Evolutionary conservation across 2,113 vertebrate species (phyloP).

Genomic region (Antechinus stuartii): DNA sequence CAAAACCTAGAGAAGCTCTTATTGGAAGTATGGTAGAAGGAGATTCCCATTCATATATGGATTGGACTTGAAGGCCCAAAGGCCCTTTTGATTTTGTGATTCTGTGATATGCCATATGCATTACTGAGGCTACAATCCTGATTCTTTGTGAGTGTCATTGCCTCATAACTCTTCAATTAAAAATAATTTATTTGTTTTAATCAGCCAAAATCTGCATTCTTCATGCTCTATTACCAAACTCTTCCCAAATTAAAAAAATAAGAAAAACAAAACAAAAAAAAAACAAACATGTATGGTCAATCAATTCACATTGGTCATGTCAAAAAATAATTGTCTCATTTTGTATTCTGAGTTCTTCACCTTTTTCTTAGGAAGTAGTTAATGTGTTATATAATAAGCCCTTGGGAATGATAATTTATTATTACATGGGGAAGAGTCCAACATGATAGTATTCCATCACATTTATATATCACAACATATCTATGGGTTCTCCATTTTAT

Average conservation of each 20-base stretch:
- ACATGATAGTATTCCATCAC: neutral
- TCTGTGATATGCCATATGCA: neutral
- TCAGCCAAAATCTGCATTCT: neutral
- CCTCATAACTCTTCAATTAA: neutral
- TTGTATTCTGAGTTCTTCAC: neutral
- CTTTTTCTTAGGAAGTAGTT: neutral
- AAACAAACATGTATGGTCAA: neutral
- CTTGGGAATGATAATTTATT: neutral
- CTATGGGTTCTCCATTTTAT: neutral
- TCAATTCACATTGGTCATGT: neutral
- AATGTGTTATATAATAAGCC: neutral
- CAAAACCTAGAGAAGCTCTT: neutral
- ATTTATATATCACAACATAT: neutral
- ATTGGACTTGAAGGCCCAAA: neutral
- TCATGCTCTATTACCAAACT: neutral
- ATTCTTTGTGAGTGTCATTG: neutral
- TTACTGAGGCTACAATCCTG: neutral
- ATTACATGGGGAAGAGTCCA: neutral
- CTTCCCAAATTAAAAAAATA: no score
- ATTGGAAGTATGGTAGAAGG: neutral
- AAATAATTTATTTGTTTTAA: no score
- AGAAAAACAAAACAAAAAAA: neutral
- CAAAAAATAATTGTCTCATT: neutral
- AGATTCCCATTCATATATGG: neutral
- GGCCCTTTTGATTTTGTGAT: neutral